Evolutionary conservation across 2,113 vertebrate species (phyloP).

Genomic region (Cyprinodon tularosa): DNA sequence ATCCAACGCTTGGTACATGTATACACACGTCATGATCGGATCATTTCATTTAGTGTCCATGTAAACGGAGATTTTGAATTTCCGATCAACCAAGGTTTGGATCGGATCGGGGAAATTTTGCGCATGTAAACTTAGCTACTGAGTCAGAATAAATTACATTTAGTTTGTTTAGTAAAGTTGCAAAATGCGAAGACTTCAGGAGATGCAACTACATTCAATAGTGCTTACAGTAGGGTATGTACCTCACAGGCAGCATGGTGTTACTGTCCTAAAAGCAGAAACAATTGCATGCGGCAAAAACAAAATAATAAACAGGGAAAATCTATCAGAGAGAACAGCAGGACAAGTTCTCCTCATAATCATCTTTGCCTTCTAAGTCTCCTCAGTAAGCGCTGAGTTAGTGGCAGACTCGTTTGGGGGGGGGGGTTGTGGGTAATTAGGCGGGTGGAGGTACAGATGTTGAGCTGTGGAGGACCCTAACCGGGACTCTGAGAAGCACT

Average conservation of each 20-base stretch:
- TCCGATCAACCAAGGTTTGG: too few species aligned
- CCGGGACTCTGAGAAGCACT: slow-evolving; percentile 79
- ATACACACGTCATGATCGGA: too few species aligned
- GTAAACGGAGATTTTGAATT: too few species aligned
- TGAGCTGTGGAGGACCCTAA: slow-evolving; percentile 84
- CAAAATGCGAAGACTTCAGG: not conserved
- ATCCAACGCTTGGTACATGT: too few species aligned
- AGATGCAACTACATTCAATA: not conserved
- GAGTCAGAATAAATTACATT: not conserved
- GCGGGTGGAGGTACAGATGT: slow-evolving; percentile 87
- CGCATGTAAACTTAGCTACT: too few species aligned
- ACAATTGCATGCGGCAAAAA: slow-evolving; percentile 5
- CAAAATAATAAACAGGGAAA: slow-evolving; percentile 2
- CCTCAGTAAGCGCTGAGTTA: slow-evolving; percentile 66
- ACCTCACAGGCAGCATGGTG: not conserved
- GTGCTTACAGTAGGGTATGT: not conserved
- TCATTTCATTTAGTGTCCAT: too few species aligned
- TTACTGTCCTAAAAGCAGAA: not conserved
- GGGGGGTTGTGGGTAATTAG: slow-evolving; percentile 86
- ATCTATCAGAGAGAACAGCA: slow-evolving; percentile 11
- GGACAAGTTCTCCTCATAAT: slow-evolving; percentile 46
- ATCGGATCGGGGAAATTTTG: too few species aligned
- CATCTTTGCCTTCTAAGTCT: slow-evolving; percentile 34
- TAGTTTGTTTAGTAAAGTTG: not conserved
- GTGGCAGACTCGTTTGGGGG: slow-evolving; percentile 81